Evolutionary conservation across 2,888 invertebrate genomes (phyloP), one percentile per base, ranked within the genome.

Genomic region (Phalera bucephala): DNA sequence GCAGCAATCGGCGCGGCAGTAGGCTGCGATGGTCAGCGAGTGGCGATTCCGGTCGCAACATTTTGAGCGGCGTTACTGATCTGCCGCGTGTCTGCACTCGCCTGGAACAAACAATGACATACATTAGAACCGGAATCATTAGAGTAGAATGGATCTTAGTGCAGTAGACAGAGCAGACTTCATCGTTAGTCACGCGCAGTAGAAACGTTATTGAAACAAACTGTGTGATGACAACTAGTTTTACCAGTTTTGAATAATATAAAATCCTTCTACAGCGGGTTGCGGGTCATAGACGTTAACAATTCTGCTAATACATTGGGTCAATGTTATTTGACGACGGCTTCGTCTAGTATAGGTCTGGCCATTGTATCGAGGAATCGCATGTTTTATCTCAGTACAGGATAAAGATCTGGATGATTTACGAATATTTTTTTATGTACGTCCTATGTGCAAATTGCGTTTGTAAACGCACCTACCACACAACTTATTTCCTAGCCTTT

Each of bases 11-110:
- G 43, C 89, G 79, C 36, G 88, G 82, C 45, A 88, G 79, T 40
- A 89, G 78, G 77, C 86, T 88, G 74, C 89, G 87, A 60, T 89
- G 89, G 66, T 89, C 89, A 84, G 89, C 87, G 74, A 89, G 88
- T n/a, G 89, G 88, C 33, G 89, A 89, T 64, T 89, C 89, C 53
- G 89, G 89, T 54, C 89, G 88, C 75, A 89, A 77, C 89, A 89
- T 89, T 60, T 60, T 76, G 71, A 74, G 72, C 82, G 82, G 76
- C 80, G 73, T 60, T 65, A 63, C 62, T 65, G 46, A 54, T 55
- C 66, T 74, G 80, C 83, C 80, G 78, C 79, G 64, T 67, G 53
- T 53, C 61, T 58, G 55, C 63, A 68, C 67, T 71, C 80, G 67
- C 88, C 88, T 89, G 82, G 0, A 85, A 87, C 74, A 76, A 84